Base-by-base conservation (phyloP, 2,888 invertebrate species). In the Ferrisia virgata region DNA sequence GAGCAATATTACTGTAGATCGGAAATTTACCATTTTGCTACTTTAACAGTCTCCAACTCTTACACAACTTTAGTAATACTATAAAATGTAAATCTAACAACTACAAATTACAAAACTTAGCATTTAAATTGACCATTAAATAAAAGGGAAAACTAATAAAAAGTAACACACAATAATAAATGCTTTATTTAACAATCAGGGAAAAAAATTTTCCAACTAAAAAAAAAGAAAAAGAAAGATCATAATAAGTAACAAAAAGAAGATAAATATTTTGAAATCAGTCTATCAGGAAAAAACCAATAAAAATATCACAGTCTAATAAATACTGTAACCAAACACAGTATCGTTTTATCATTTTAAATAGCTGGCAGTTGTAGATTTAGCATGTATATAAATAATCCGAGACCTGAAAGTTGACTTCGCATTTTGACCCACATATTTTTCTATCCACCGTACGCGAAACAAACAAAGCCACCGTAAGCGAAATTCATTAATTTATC, bases 131-230 rank as follows among this genome's bases (percentile, higher is more conserved):
- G 18, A 13, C 36, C 15, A 79, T 79, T 22, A 40, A 40, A 39
- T 15, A 31, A 36, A 76, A 25, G 40, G 40, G 28, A 79, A 39
- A 82, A 82, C 82, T 82, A 82, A 82, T 58, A 69, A 80, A 81
- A 82, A 39, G 53, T 82, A 82, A 82, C 82, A 82, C 82, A 58
- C 82, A 82, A 82, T 64, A 82, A 82, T 11, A 82, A 82, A 82
- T 36, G 33, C 58, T 82, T 82, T 82, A 82, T 82, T 82, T 82
- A 76, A 76, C 72, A 76, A 76, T 76, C 28, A 76, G 36, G 72
- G 72, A 76, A 76, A 76, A 13, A 64, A n/a, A n/a, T 82, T 82
- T 82, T 79, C 47, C 36, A 13, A 36, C 43, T 79, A 40, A 40
- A 79, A 79, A 80, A 79, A 80, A 80, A 80, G 53, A 80, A 80